Evolutionary conservation across 2,888 invertebrate species (phyloP).

Genomic region (Cheilosia impressa): DNA sequence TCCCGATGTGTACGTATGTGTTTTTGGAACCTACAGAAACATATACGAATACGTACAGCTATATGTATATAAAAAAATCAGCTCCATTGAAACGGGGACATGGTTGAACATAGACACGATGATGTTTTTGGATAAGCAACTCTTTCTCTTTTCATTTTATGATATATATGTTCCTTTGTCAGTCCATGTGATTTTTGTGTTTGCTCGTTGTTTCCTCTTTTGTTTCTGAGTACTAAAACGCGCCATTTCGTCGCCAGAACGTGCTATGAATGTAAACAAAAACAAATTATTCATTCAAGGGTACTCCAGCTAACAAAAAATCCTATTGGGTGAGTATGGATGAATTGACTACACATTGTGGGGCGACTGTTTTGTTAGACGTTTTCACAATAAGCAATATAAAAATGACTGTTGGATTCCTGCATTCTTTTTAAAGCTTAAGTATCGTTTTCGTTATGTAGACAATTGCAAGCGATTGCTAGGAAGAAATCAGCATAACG

Average conservation of each 20-base stretch:
- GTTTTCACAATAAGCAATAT: slow-evolving; percentile 9
- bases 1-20: not conserved
- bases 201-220: slow-evolving; percentile 34
- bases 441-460: slow-evolving; percentile 13
- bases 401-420: slow-evolving; percentile 27
- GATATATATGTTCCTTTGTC: slow-evolving; percentile 46
- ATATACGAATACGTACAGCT: not conserved
- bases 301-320: slow-evolving; percentile 46
- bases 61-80: not conserved
- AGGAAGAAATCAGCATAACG: not conserved
- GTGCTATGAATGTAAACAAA: slow-evolving; percentile 73
- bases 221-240: slow-evolving; percentile 55
- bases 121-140: slow-evolving; percentile 15
- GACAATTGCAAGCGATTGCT: slow-evolving; percentile 17
- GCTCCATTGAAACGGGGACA: not conserved
- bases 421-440: slow-evolving; percentile 39
- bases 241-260: slow-evolving; percentile 68
- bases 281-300: slow-evolving; percentile 62
- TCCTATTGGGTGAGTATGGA: slow-evolving; percentile 55
- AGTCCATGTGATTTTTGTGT: slow-evolving; percentile 50
- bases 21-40: not conserved
- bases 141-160: slow-evolving; percentile 25
- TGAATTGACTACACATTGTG: slow-evolving; percentile 48
- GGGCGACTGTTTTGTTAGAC: not conserved
- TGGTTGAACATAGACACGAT: slow-evolving; percentile 2